Percentiles rank a stretch among this genome's conserved stretches.
Evolutionary conservation across 2,113 vertebrate species (phyloP).

Genomic region (Pongo pygmaeus): DNA sequence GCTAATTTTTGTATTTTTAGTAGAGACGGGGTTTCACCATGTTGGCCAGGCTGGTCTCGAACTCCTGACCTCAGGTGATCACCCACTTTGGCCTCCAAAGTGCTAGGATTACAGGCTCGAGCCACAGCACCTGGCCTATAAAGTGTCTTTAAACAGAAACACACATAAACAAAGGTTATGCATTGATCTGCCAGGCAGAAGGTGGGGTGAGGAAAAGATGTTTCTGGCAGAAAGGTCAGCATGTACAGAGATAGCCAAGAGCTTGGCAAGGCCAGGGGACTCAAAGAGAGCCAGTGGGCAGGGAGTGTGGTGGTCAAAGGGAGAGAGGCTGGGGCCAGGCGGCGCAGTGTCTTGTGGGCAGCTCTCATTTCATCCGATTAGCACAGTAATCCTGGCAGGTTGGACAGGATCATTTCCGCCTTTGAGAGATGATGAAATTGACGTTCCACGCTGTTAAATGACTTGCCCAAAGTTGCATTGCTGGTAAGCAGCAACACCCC

Average conservation of each 20-base stretch:
- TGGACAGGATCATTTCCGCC: not conserved
- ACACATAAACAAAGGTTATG: not conserved
- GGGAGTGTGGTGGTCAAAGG: not conserved
- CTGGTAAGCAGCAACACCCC: not conserved
- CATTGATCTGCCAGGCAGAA: not conserved
- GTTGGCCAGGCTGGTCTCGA: not conserved
- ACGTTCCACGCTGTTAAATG: not conserved
- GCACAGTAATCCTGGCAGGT: not conserved
- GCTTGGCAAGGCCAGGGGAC: not conserved
- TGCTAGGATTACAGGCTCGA: not conserved
- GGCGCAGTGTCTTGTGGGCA: not conserved
- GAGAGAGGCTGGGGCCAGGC: not conserved
- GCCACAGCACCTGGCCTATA: not conserved
- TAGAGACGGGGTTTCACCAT: not conserved
- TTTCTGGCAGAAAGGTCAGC: not conserved
- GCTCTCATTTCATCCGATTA: slow-evolving; percentile 3
- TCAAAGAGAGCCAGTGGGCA: not conserved
- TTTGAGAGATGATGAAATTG: not conserved
- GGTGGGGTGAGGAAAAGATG: not conserved
- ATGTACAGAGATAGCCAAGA: not conserved
- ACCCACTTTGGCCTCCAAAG: not conserved
- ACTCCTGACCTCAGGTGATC: not conserved
- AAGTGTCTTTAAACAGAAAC: not conserved
- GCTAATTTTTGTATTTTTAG: not conserved
- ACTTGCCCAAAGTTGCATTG: not conserved